Evolutionary conservation across 1,140 invertebrate species (phyloP).

Genomic region (Hestina assimilis): DNA sequence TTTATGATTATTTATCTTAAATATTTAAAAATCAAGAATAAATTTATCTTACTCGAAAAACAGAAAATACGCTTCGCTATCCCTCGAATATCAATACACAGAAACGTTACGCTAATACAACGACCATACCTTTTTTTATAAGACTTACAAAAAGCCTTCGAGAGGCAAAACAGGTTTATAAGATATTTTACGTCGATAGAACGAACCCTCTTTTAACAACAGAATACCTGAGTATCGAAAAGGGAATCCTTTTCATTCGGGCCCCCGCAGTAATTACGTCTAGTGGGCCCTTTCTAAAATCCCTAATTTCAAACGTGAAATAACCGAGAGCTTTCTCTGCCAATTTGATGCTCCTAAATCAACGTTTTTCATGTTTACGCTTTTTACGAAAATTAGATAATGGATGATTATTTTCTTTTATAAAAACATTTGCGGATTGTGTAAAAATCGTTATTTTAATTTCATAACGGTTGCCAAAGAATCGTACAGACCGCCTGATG

Average conservation of each 20-base stretch:
- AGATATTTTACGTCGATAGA: conserved; percentile 12
- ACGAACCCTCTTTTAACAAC: conserved; percentile 6
- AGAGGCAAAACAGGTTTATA: conserved; percentile 5
- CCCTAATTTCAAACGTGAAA: conserved; percentile 2
- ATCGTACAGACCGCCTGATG: no score
- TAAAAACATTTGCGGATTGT: no score
- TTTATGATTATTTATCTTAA: no score
- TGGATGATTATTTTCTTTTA: background rate
- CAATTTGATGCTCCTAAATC: background rate
- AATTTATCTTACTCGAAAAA: background rate
- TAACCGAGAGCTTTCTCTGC: background rate
- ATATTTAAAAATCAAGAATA: background rate
- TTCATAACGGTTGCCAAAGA: no score
- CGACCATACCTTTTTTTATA: conserved; percentile 12
- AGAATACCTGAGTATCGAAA: conserved; percentile 12
- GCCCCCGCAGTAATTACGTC: conserved; percentile 12
- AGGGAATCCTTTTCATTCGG: conserved; percentile 14
- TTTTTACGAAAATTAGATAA: background rate
- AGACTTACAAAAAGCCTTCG: conserved; percentile 5
- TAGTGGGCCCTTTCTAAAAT: conserved; percentile 13
- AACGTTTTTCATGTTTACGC: background rate
- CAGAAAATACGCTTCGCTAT: no score
- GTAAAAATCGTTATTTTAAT: no score
- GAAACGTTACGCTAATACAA: conserved; percentile 1
- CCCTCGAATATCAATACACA: background rate